Conservation (phyloP, 2,888 invertebrate genomes). For the Agonopterix subpropinquella region DNA sequence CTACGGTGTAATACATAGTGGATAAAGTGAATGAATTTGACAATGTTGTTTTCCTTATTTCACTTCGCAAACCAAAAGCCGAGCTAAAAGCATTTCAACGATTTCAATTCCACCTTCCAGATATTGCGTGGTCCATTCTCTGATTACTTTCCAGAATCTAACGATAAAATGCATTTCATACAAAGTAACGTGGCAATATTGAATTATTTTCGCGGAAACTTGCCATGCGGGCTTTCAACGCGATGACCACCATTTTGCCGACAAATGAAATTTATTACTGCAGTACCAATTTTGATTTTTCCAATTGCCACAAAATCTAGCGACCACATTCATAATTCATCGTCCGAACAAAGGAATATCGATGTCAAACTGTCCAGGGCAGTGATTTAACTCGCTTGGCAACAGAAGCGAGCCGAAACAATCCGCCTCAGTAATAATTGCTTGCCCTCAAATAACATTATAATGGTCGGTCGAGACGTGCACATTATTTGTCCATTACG, state of each 20-base stretch:
- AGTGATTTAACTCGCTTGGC: conserved; percentile 24
- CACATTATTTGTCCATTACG: conserved; percentile 68
- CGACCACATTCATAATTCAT: conserved; percentile 4
- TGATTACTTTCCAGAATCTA: too few species aligned
- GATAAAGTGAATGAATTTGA: too few species aligned
- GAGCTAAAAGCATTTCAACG: too few species aligned
- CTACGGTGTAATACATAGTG: too few species aligned
- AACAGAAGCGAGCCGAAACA: conserved; percentile 20
- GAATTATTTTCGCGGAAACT: too few species aligned
- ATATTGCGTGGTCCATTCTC: too few species aligned
- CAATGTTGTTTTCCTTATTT: too few species aligned
- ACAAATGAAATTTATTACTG: conserved; percentile 6
- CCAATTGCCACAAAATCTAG: conserved; percentile 3
- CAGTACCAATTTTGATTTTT: conserved; percentile 4
- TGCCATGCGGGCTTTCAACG: too few species aligned
- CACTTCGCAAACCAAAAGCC: too few species aligned
- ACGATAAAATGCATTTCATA: too few species aligned
- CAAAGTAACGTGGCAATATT: too few species aligned
- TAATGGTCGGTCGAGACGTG: conserved; percentile 47
- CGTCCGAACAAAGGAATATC: conserved; percentile 5
- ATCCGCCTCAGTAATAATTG: conserved; percentile 38
- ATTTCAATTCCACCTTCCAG: too few species aligned
- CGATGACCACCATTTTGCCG: not conserved
- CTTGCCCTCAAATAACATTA: conserved; percentile 61
- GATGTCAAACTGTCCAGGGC: conserved; percentile 15